Evolutionary conservation across 2,797 vertebrate genomes (phyloP).

Genomic region (Sebastiscus albofasciatus): DNA sequence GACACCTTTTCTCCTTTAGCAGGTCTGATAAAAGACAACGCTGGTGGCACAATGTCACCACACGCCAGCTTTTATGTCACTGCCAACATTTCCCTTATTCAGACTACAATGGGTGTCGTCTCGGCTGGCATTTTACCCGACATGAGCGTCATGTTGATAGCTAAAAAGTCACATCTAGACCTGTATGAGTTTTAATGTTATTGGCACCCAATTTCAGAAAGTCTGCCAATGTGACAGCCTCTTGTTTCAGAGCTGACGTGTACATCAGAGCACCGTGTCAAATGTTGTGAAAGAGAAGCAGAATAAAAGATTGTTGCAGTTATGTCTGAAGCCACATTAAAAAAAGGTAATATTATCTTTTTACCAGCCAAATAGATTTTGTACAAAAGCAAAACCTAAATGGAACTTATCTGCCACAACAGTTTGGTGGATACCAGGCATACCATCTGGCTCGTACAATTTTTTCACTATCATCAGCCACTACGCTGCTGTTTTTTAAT

Average conservation of each 20-base stretch:
- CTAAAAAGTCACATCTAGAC: neutral
- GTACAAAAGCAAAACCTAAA: neutral
- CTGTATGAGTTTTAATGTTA: neutral
- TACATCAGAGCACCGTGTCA: neutral
- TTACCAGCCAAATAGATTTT: neutral
- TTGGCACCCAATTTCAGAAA: neutral
- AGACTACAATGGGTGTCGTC: slow-evolving; percentile 13
- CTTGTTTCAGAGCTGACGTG: neutral
- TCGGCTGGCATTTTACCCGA: neutral
- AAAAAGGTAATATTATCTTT: neutral
- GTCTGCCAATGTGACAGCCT: neutral
- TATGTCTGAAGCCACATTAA: neutral
- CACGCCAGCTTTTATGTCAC: slow-evolving; percentile 17
- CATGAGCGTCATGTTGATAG: neutral
- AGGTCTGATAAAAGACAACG: slow-evolving; percentile 21
- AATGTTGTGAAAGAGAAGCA: neutral
- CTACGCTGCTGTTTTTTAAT: neutral
- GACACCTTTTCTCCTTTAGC: neutral
- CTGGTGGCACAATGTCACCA: slow-evolving; percentile 31
- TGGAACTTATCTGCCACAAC: neutral
- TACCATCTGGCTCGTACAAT: slow-evolving; percentile 3
- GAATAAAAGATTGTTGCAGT: neutral
- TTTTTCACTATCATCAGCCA: neutral
- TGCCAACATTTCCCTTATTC: slow-evolving; percentile 7
- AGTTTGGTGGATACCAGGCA: neutral